These are phyloP conservation scores for Orchesella cincta DNA, from an alignment of 1,140 invertebrate species.

Conservation along the genomic window DNA sequence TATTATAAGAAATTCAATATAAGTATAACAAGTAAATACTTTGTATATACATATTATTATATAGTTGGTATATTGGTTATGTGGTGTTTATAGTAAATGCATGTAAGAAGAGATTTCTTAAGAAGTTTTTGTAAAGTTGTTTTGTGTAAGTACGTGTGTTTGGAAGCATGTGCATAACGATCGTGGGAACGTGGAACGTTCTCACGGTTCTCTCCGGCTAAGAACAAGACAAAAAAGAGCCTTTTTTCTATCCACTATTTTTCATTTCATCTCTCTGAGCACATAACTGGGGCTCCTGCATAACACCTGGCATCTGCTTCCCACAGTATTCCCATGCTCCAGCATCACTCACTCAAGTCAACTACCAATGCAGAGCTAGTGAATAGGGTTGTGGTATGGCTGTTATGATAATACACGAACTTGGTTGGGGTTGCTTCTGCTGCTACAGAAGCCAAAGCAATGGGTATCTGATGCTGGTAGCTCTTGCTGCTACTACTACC, in stretches of 20 bases:
- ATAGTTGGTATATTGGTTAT: background rate
- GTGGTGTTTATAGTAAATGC: background rate
- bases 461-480: background rate
- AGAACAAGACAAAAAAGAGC: constrained; percentile 33
- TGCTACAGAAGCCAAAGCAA: background rate
- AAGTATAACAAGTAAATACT: background rate
- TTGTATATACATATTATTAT: background rate
- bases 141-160: constrained; percentile 43
- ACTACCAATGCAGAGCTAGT: background rate
- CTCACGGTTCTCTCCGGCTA: constrained; percentile 47
- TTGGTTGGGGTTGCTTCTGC: too few species aligned
- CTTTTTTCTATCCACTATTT: constrained; percentile 46
- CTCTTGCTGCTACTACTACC: background rate
- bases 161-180: constrained; percentile 46
- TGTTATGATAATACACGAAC: constrained; percentile 15
- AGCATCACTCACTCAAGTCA: constrained; percentile 23
- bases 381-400: constrained; percentile 17
- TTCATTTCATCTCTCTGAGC: constrained; percentile 34
- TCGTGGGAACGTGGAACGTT: constrained; percentile 50
- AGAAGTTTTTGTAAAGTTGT: constrained; percentile 29
- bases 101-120: constrained; percentile 31
- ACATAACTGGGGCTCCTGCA: constrained; percentile 42
- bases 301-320: constrained; percentile 50
- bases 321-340: constrained; percentile 31
- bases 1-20: constrained; percentile 1